phyloP scores from a whole-genome alignment of 2,888 invertebrate species.

The Eupithecia exiguata region DNA sequence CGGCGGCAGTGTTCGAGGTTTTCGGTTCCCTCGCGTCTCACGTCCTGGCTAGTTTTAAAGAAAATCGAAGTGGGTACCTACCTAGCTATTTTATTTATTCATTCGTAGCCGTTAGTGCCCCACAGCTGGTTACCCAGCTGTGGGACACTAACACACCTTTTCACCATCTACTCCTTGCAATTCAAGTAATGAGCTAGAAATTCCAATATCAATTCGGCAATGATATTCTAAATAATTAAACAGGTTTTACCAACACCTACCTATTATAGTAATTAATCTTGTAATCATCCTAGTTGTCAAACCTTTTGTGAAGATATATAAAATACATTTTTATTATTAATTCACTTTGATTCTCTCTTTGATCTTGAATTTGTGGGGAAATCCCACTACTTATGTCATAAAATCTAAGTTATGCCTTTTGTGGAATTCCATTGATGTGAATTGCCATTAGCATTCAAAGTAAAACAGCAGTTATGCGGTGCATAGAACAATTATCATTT shows the following conservation, averaged over 20 bases:
- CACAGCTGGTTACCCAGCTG: too few relatives aligned
- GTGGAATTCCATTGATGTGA: slow-evolving; percentile 14
- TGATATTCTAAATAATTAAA: too few relatives aligned
- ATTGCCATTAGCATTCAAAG: slow-evolving; percentile 18
- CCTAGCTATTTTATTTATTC: too few relatives aligned
- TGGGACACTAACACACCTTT: too few relatives aligned
- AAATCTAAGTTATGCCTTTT: background rate
- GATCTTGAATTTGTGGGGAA: background rate
- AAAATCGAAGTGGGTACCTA: too few relatives aligned
- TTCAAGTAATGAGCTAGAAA: background rate
- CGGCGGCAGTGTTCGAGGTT: background rate
- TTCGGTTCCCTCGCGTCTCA: background rate
- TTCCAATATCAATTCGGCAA: background rate
- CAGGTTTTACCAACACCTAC: too few relatives aligned
- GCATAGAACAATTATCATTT: slow-evolving; percentile 6
- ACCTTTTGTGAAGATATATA: too few relatives aligned
- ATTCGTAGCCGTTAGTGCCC: background rate
- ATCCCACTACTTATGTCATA: background rate
- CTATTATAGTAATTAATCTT: too few relatives aligned
- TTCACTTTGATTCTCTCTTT: too few relatives aligned
- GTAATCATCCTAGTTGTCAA: too few relatives aligned
- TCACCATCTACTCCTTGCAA: background rate
- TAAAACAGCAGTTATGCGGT: background rate
- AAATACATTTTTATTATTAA: too few relatives aligned
- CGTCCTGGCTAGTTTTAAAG: too few relatives aligned